A percentile compares a stretch with the other conserved stretches of the same genome.
phyloP scores from a whole-genome alignment of 1,140 invertebrate species.

The Caenorhabditis remanei region DNA sequence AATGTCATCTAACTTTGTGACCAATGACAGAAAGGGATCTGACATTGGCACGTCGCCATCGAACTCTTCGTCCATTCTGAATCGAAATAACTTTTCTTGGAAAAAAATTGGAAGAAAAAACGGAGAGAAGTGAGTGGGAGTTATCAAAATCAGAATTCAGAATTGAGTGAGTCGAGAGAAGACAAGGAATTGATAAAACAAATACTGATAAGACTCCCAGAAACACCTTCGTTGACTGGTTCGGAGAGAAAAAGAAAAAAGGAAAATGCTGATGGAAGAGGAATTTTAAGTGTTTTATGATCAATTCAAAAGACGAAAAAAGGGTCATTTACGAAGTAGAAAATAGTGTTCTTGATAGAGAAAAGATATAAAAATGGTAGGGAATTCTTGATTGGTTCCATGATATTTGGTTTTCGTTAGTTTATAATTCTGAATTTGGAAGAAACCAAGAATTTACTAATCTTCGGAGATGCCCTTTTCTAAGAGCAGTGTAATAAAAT shows the following conservation, averaged over 20 bases:
- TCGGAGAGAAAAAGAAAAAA: neutral
- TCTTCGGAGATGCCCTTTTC: no score
- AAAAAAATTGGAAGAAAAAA: neutral
- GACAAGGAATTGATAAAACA: neutral
- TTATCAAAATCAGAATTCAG: neutral
- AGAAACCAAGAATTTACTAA: no score
- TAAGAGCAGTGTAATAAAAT: no score
- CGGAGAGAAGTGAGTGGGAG: neutral
- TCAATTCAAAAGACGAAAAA: neutral
- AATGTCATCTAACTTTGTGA: conserved; percentile 66
- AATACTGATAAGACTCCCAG: conserved; percentile 1
- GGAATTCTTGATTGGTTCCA: no score
- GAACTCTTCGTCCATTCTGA: conserved; percentile 45
- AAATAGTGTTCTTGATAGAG: neutral
- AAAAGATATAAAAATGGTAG: no score
- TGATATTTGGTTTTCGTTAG: no score
- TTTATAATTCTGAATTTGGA: no score
- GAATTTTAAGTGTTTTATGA: conserved; percentile 21
- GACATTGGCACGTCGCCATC: conserved; percentile 57
- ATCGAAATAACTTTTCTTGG: neutral
- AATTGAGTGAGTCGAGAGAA: neutral
- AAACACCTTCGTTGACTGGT: neutral
- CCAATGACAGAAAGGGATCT: conserved; percentile 65
- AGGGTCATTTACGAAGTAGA: neutral
- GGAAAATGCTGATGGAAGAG: neutral